Conservation (phyloP, 1,140 invertebrate species). For the Drosophila triauraria region DNA sequence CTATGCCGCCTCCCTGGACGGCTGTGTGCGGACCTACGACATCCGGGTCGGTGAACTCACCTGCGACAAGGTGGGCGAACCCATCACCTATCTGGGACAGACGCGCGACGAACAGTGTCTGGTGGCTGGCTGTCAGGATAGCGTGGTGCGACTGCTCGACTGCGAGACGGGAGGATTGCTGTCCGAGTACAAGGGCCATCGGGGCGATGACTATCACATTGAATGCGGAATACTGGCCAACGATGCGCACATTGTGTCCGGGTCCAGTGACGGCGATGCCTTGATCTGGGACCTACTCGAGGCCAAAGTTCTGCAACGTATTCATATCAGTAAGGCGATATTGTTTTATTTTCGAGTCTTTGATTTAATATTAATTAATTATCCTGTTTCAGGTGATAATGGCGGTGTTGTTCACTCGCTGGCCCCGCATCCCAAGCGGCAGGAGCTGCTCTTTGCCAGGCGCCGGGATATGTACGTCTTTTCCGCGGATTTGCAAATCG, state of each 20-base stretch:
- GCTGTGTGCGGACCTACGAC: constrained; percentile 95
- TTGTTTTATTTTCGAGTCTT: neutral
- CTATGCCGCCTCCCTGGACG: constrained; percentile 95
- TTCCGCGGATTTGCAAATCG: constrained; percentile 75
- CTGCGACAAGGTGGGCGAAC: constrained; percentile 94
- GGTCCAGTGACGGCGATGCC: constrained; percentile 93
- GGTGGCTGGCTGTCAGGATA: constrained; percentile 93
- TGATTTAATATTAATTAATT: neutral
- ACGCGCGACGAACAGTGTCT: constrained; percentile 90
- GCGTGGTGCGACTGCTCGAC: constrained; percentile 93
- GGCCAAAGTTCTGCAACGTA: constrained; percentile 87
- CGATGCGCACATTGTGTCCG: constrained; percentile 94
- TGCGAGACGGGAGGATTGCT: constrained; percentile 94
- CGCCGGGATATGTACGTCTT: constrained; percentile 89
- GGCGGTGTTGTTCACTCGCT: constrained; percentile 88
- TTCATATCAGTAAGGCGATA: constrained; percentile 81
- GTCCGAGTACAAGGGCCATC: constrained; percentile 92
- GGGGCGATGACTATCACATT: constrained; percentile 91
- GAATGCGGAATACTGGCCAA: constrained; percentile 93
- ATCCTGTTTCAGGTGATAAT: constrained; percentile 70
- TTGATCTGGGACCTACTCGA: constrained; percentile 95
- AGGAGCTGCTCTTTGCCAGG: constrained; percentile 89
- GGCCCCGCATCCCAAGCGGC: constrained; percentile 90
- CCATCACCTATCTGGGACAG: constrained; percentile 91
- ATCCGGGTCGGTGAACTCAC: constrained; percentile 93